Evolutionary conservation across 2,888 invertebrate genomes (phyloP).

Genomic region (Cybosia mesomella): DNA sequence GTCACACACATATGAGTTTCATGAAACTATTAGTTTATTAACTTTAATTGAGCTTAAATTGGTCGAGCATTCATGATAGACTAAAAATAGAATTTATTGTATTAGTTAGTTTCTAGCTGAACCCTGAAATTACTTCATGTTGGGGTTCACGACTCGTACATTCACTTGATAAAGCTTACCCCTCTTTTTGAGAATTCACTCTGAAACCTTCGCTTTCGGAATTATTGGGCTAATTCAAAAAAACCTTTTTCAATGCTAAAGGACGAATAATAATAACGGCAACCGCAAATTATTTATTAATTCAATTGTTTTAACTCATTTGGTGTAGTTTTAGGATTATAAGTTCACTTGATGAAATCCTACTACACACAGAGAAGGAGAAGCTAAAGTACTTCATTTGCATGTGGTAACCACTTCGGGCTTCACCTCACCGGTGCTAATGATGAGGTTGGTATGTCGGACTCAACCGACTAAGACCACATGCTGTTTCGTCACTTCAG

Average conservation of each 20-base stretch:
- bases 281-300: neutral
- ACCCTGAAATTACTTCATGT: slow-evolving; percentile 39
- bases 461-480: no score
- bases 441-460: no score
- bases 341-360: neutral
- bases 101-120: slow-evolving; percentile 36
- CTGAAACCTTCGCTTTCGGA: slow-evolving; percentile 38
- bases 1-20: neutral
- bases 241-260: neutral
- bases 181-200: slow-evolving; percentile 45
- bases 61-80: neutral
- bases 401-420: no score
- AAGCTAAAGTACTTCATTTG: neutral
- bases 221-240: slow-evolving; percentile 3
- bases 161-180: slow-evolving; percentile 40
- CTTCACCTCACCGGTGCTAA: no score
- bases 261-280: neutral
- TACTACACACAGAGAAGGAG: neutral
- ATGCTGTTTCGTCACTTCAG: no score
- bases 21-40: neutral
- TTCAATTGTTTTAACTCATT: neutral
- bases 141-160: slow-evolving; percentile 38
- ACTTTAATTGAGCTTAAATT: neutral
- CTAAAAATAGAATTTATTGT: slow-evolving; percentile 8
- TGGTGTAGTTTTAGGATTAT: neutral